Evolutionary conservation across 1,140 invertebrate species (phyloP).

Genomic region (Ostrea edulis): DNA sequence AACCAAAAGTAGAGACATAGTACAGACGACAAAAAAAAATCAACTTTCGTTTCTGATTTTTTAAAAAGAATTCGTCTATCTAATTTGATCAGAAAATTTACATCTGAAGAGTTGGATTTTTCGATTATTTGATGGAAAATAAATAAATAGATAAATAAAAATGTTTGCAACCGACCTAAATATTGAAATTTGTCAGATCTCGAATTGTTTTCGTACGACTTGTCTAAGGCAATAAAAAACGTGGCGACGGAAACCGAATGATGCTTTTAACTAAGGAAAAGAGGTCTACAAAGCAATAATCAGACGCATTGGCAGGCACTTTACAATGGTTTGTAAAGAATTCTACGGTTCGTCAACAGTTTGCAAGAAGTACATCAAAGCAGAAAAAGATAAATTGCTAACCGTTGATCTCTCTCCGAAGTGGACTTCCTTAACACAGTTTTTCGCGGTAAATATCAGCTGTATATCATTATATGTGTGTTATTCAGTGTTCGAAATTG

Average conservation of each 20-base stretch:
- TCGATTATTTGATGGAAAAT: too few species aligned
- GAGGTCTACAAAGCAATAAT: not conserved
- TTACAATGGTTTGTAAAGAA: constrained; percentile 50
- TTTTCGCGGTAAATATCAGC: constrained; percentile 53
- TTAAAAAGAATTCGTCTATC: too few species aligned
- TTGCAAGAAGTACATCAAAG: constrained; percentile 52
- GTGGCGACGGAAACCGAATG: not conserved
- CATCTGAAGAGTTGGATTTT: too few species aligned
- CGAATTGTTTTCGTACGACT: not conserved
- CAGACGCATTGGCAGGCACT: not conserved
- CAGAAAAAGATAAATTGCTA: constrained; percentile 40
- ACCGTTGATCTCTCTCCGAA: constrained; percentile 49
- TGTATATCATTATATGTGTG: too few species aligned
- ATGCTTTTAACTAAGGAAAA: not conserved
- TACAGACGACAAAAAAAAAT: too few species aligned
- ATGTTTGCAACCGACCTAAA: too few species aligned
- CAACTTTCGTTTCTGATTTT: too few species aligned
- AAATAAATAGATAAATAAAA: too few species aligned
- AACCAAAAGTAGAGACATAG: too few species aligned
- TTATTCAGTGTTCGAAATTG: too few species aligned
- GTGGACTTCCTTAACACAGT: constrained; percentile 53
- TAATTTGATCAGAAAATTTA: too few species aligned
- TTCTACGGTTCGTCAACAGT: constrained; percentile 54
- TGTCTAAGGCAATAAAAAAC: not conserved
- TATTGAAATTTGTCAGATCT: not conserved